phyloP scores from a whole-genome alignment of 92 coral and sea anemone species.

The Paragorgia papillata region DNA sequence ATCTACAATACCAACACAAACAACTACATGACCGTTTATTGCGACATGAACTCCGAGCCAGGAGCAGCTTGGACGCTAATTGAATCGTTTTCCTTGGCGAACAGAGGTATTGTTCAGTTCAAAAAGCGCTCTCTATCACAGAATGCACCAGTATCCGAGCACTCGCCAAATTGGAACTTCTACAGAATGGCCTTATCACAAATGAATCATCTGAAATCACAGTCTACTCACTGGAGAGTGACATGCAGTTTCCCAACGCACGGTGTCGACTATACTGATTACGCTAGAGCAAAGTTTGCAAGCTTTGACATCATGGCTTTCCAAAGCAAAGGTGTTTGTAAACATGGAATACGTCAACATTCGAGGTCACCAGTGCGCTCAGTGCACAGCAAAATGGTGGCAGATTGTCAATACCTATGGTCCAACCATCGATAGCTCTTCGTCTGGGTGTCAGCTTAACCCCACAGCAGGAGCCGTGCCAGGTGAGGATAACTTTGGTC shows the following conservation, averaged over 20 bases:
- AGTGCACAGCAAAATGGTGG: constrained; percentile 21
- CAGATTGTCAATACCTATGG: not conserved
- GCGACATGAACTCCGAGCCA: constrained; percentile 65
- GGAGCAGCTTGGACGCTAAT: constrained; percentile 75
- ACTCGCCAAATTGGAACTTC: constrained; percentile 51
- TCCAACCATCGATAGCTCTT: constrained; percentile 9
- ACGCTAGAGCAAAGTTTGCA: constrained; percentile 64
- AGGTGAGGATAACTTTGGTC: constrained; percentile 14
- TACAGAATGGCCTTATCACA: constrained; percentile 60
- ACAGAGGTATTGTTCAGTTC: constrained; percentile 26
- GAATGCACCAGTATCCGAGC: not conserved
- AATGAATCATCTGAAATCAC: constrained; percentile 56
- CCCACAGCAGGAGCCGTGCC: constrained; percentile 15
- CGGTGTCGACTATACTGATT: constrained; percentile 62
- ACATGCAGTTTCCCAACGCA: constrained; percentile 63
- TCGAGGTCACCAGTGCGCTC: constrained; percentile 32
- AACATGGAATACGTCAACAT: constrained; percentile 54
- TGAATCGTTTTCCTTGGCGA: constrained; percentile 51
- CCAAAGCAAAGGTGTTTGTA: constrained; percentile 45
- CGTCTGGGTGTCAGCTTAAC: constrained; percentile 8
- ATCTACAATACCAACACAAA: constrained; percentile 39
- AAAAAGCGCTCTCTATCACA: not conserved
- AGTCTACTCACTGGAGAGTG: constrained; percentile 76
- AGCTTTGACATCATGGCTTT: constrained; percentile 53
- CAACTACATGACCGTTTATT: constrained; percentile 53